These are phyloP conservation scores for Cladopsammia gracilis DNA, from an alignment of 64 coral and sea anemone species.

Conservation along the genomic window DNA sequence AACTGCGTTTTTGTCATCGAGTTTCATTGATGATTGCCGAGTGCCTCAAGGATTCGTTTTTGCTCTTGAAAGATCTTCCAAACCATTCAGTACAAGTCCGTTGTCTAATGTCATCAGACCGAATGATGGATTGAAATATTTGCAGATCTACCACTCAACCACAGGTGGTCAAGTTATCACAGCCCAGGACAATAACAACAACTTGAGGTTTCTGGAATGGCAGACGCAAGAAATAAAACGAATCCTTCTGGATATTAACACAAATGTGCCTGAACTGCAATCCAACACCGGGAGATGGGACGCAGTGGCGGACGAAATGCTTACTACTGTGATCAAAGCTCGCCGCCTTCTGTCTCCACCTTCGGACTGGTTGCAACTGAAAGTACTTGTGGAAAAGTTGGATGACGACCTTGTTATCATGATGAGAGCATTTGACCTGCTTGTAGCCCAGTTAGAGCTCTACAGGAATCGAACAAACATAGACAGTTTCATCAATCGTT, in stretches of 20 bases:
- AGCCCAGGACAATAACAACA: not conserved
- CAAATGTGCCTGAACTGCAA: not conserved
- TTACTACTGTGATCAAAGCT: not conserved
- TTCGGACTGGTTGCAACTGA: not conserved
- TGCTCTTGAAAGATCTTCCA: not conserved
- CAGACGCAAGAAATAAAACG: slow-evolving; percentile 4
- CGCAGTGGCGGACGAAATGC: not conserved
- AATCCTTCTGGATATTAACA: not conserved
- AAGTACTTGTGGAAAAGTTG: not conserved
- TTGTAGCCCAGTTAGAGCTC: not conserved
- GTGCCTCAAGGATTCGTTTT: slow-evolving; percentile 4
- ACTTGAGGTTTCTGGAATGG: slow-evolving; percentile 4
- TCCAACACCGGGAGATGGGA: not conserved
- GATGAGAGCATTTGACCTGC: not conserved
- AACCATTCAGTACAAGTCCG: not conserved
- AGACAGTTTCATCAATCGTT: not conserved
- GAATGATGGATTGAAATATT: not conserved
- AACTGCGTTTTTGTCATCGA: not conserved
- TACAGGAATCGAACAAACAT: slow-evolving; percentile 10
- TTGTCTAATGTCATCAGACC: not conserved
- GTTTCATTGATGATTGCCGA: not conserved
- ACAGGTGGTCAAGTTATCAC: not conserved
- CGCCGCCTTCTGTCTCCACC: not conserved
- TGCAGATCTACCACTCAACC: not conserved
- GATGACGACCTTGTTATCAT: slow-evolving; percentile 10